Conservation (phyloP, 2,888 invertebrate species). For the Muscina levida region DNA sequence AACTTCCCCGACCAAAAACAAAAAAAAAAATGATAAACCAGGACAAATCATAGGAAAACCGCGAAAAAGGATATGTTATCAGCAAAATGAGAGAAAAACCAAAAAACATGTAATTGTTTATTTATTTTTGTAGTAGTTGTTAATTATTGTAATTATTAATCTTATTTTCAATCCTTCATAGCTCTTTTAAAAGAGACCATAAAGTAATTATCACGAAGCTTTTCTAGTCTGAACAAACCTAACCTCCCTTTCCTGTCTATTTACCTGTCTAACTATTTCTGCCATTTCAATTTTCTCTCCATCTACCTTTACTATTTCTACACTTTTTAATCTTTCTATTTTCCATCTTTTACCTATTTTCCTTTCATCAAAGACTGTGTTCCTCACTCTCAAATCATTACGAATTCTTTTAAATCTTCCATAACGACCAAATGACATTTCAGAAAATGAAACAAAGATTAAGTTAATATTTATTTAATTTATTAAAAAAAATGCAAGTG, state of each 20-base stretch:
- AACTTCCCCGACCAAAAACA: slow-evolving; percentile 11
- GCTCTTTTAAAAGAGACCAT: slow-evolving; percentile 42
- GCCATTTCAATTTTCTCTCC: slow-evolving; percentile 12
- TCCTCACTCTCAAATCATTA: slow-evolving; percentile 1
- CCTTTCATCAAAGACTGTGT: slow-evolving; percentile 50
- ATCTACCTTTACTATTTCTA: neutral
- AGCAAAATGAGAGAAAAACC: slow-evolving; percentile 16
- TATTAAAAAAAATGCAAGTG: slow-evolving; percentile 73
- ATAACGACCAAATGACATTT: slow-evolving; percentile 73
- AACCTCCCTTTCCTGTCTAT: slow-evolving; percentile 20
- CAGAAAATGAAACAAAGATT: slow-evolving; percentile 69
- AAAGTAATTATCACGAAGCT: slow-evolving; percentile 45
- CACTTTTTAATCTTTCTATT: slow-evolving; percentile 13
- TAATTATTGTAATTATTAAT: slow-evolving; percentile 48
- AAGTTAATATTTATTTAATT: slow-evolving; percentile 78
- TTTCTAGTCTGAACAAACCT: too few relatives aligned
- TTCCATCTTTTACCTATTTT: slow-evolving; percentile 27
- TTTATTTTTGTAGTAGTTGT: slow-evolving; percentile 54
- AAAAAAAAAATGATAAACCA: slow-evolving; percentile 23
- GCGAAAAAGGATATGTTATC: slow-evolving; percentile 26
- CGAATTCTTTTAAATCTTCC: neutral
- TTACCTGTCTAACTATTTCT: slow-evolving; percentile 46
- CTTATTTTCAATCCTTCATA: slow-evolving; percentile 32
- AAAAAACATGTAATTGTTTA: slow-evolving; percentile 49
- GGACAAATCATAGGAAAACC: slow-evolving; percentile 41